These are phyloP conservation scores for Oenanthe oenanthe DNA, from an alignment of 2,113 vertebrate genomes.

Conservation along the genomic window DNA sequence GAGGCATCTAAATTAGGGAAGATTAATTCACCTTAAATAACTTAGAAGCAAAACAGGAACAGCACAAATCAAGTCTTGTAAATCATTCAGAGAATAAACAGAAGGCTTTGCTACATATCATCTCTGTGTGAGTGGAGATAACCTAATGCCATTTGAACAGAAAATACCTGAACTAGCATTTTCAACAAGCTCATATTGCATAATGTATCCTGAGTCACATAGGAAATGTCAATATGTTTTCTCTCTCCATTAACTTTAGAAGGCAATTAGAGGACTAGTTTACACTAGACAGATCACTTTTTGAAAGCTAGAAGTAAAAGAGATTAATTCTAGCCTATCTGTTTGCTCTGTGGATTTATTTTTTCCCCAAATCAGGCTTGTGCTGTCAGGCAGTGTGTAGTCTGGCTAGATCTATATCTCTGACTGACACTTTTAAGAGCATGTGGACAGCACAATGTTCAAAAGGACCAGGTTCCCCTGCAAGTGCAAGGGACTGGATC, in stretches of 20 bases:
- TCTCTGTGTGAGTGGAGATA: slow-evolving; percentile 19
- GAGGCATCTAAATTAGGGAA: background rate
- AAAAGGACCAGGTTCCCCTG: background rate
- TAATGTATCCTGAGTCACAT: slow-evolving; percentile 12
- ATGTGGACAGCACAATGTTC: background rate
- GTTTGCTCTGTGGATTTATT: slow-evolving; percentile 37
- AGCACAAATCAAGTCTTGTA: background rate
- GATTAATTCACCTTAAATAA: background rate
- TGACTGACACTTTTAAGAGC: background rate
- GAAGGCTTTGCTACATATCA: background rate
- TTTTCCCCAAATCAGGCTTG: background rate
- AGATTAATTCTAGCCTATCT: slow-evolving; percentile 44
- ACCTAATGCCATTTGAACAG: background rate
- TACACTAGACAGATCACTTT: slow-evolving; percentile 53
- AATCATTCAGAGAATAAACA: slow-evolving; percentile 37
- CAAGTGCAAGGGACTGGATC: background rate
- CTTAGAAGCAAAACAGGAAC: background rate
- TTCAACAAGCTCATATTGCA: background rate
- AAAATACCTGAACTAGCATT: slow-evolving; percentile 36
- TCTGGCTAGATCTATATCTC: background rate
- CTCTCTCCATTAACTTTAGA: slow-evolving; percentile 56
- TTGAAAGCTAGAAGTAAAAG: slow-evolving; percentile 33
- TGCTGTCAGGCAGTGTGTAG: background rate
- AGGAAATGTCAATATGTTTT: slow-evolving; percentile 61
- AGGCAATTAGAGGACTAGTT: slow-evolving; percentile 61